These are phyloP conservation scores for Lithophane leautieri DNA, from an alignment of 2,888 invertebrate genomes.

Conservation along the genomic window DNA sequence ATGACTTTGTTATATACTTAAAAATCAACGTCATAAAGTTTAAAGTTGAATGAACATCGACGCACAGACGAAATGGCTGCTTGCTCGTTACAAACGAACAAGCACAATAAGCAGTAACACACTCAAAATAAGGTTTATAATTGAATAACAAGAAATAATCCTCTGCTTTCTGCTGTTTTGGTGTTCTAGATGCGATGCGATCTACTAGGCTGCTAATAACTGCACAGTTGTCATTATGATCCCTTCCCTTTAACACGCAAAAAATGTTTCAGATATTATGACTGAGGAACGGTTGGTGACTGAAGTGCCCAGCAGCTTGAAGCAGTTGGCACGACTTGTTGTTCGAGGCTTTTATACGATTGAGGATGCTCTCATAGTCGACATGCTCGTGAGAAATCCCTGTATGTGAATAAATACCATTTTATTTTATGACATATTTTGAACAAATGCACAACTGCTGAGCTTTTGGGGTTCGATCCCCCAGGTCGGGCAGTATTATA, in stretches of 20 bases:
- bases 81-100: too few relatives aligned
- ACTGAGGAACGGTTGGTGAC: slow-evolving; percentile 95
- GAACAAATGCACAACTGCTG: neutral
- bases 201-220: neutral
- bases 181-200: neutral
- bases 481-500: neutral
- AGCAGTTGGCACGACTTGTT: slow-evolving; percentile 97
- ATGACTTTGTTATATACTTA: neutral
- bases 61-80: neutral
- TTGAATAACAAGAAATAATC: slow-evolving; percentile 1
- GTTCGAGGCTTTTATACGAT: slow-evolving; percentile 98
- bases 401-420: slow-evolving; percentile 90
- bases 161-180: neutral
- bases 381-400: slow-evolving; percentile 98
- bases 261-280: slow-evolving; percentile 78
- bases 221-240: neutral
- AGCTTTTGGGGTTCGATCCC: neutral
- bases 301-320: slow-evolving; percentile 98
- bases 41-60: slow-evolving; percentile 4
- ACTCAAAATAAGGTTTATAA: slow-evolving; percentile 11
- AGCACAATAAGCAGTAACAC: too few relatives aligned
- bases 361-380: slow-evolving; percentile 98
- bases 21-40: neutral
- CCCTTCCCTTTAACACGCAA: neutral
- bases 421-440: neutral